phyloP scores from a whole-genome alignment of 2,888 invertebrate genomes.

The Ophion slaviceki region DNA sequence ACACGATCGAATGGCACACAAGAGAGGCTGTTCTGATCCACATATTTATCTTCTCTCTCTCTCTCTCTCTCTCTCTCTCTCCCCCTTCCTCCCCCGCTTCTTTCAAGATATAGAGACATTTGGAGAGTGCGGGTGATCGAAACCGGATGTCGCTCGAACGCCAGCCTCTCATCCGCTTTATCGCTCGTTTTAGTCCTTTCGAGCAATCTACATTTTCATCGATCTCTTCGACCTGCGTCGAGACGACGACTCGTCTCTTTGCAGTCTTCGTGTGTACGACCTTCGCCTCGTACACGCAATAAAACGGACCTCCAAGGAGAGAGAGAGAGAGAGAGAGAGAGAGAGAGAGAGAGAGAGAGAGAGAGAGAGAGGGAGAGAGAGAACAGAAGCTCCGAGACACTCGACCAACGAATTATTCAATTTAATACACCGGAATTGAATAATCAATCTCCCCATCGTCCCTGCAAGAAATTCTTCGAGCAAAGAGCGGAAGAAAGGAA shows the following conservation, averaged over 20 bases:
- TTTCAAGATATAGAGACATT: not conserved
- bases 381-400: constrained; percentile 13
- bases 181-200: not conserved
- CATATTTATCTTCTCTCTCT: constrained; percentile 37
- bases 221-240: constrained; percentile 24
- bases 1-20: constrained; percentile 65
- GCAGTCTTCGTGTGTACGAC: constrained; percentile 18
- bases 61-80: not conserved
- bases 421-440: constrained; percentile 50
- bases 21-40: constrained; percentile 58
- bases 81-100: not conserved
- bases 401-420: constrained; percentile 53
- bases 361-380: too few species aligned
- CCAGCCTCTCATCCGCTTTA: not conserved
- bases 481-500: constrained; percentile 28
- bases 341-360: too few species aligned
- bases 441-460: constrained; percentile 29
- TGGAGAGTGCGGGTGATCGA: not conserved
- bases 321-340: too few species aligned
- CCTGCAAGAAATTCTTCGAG: constrained; percentile 6
- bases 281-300: constrained; percentile 40
- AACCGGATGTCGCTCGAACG: not conserved
- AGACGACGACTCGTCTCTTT: not conserved
- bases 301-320: constrained; percentile 6
- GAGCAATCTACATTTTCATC: constrained; percentile 19